phyloP scores from a whole-genome alignment of 2,113 vertebrate species.

The Lasiurus cinereus region DNA sequence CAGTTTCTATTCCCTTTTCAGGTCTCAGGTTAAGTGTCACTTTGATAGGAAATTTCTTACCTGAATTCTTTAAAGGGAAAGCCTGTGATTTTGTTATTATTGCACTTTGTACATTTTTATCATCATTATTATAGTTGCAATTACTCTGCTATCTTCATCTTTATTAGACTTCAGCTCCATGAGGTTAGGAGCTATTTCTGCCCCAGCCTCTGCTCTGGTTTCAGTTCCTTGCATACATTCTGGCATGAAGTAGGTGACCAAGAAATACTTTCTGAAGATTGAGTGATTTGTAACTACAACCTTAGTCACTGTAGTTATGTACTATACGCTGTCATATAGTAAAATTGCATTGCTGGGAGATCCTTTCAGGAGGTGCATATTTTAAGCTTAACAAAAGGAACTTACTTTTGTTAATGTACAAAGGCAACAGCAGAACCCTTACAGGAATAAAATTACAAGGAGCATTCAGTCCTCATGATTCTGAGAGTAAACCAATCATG shows the following conservation, averaged over 20 bases:
- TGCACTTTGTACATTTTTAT: neutral
- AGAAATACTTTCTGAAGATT: neutral
- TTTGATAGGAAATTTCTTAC: neutral
- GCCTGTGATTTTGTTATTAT: neutral
- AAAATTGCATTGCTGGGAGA: neutral
- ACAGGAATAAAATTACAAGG: constrained; percentile 23
- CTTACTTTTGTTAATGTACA: neutral
- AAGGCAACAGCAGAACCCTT: constrained; percentile 44
- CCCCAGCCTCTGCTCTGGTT: neutral
- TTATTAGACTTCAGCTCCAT: neutral
- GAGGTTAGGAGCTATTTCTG: neutral
- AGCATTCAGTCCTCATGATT: constrained; percentile 8
- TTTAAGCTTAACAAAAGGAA: constrained; percentile 32
- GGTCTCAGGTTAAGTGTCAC: neutral
- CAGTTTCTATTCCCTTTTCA: neutral
- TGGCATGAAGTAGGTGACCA: neutral
- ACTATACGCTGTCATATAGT: neutral
- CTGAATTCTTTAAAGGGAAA: neutral
- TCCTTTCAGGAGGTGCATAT: neutral
- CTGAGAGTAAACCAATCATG: constrained; percentile 48
- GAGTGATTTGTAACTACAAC: neutral
- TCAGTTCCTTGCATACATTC: neutral
- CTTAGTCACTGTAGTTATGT: neutral
- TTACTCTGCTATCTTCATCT: neutral
- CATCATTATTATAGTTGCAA: neutral